Conservation (phyloP, 2,797 vertebrate species). For the Pipistrellus nathusii region DNA sequence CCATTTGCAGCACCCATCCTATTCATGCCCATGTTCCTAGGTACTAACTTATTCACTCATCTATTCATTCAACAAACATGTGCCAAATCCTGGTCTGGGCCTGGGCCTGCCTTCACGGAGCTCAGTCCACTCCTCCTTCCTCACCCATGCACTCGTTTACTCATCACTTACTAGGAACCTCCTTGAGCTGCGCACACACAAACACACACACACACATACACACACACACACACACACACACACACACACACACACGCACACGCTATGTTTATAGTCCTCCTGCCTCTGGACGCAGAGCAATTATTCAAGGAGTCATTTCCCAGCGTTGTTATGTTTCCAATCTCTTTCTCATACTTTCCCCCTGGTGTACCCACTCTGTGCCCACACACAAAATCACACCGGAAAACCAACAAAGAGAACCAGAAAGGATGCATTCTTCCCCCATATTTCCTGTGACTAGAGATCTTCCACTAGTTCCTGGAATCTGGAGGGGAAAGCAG, state of each 20-base stretch:
- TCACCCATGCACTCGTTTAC: not conserved
- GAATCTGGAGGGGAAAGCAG: not conserved
- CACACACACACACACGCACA: not conserved
- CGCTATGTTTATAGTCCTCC: slow-evolving; percentile 12
- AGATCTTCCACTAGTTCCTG: not conserved
- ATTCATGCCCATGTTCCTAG: not conserved
- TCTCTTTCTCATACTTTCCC: slow-evolving; percentile 25
- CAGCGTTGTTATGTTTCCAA: slow-evolving; percentile 2
- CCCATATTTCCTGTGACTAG: not conserved
- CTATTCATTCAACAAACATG: slow-evolving; percentile 13
- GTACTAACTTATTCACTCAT: not conserved
- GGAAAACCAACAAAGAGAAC: slow-evolving; percentile 33
- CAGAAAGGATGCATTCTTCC: not conserved
- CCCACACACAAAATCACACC: slow-evolving; percentile 41
- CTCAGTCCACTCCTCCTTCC: not conserved
- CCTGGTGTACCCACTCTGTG: not conserved
- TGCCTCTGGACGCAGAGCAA: not conserved
- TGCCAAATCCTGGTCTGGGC: not conserved
- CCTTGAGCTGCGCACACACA: not conserved
- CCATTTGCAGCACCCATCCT: not conserved
- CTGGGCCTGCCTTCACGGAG: slow-evolving; percentile 29
- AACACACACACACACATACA: too few species aligned
- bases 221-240: too few species aligned
- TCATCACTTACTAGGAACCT: not conserved
- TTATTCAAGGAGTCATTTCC: slow-evolving; percentile 49